Percentiles rank a stretch among this genome's conserved stretches.
Conservation (phyloP, 2,888 invertebrate species). For the Synergus japonicus region DNA sequence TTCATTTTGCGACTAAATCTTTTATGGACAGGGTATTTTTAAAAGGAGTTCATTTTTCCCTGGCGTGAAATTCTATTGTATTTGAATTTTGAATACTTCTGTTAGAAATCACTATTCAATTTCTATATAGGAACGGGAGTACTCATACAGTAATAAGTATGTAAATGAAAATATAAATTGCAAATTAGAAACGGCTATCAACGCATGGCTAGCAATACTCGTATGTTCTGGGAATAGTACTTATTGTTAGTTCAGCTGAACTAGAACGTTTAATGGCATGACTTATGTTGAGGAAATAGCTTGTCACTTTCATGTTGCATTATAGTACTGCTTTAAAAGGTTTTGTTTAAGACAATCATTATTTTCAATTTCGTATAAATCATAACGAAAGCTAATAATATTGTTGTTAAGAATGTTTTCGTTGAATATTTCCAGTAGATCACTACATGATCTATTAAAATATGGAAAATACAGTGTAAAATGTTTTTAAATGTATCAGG, state of each 20-base stretch:
- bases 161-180: slow-evolving; percentile 13
- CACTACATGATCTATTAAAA: too few relatives aligned
- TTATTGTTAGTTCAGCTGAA: neutral
- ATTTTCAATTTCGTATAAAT: neutral
- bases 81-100: neutral
- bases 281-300: neutral
- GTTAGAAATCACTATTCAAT: neutral
- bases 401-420: too few relatives aligned
- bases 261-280: neutral
- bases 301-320: neutral
- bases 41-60: neutral
- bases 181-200: neutral
- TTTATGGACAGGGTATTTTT: too few relatives aligned
- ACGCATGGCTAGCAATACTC: neutral
- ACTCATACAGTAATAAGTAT: neutral
- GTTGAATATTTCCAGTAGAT: neutral
- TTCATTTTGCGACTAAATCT: too few relatives aligned
- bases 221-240: neutral
- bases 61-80: neutral
- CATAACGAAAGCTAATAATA: neutral
- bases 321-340: neutral
- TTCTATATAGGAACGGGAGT: neutral
- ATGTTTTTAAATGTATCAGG: too few relatives aligned
- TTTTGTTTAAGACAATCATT: neutral
- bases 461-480: too few relatives aligned